Conservation (phyloP, 2,888 invertebrate genomes). For the Phortica magna region DNA sequence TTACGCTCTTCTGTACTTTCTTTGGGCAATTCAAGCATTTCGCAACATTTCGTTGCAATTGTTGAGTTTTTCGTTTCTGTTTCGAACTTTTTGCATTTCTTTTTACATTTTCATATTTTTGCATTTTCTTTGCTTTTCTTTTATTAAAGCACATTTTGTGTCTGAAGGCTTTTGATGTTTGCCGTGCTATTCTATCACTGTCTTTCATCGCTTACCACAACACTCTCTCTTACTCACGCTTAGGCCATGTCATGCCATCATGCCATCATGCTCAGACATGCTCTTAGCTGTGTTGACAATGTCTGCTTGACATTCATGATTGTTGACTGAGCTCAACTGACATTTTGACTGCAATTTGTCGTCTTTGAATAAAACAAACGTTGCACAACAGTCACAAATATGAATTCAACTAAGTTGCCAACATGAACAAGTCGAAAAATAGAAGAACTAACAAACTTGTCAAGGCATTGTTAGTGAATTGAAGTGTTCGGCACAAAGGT, state of each 20-base stretch:
- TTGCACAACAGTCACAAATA: slow-evolving; percentile 2
- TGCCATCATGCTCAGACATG: neutral
- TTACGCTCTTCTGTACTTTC: no score
- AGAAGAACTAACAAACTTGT: neutral
- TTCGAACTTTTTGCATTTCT: slow-evolving; percentile 31
- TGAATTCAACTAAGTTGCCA: neutral
- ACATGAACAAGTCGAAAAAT: neutral
- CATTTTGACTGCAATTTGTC: slow-evolving; percentile 17
- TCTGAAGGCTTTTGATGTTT: no score
- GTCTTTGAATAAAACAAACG: slow-evolving; percentile 18
- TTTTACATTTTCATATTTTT: slow-evolving; percentile 39
- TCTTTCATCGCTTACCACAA: no score
- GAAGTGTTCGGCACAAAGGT: slow-evolving; percentile 45
- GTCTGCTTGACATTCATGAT: slow-evolving; percentile 14
- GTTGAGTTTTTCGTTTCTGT: no score
- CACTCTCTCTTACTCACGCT: neutral
- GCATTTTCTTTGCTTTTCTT: slow-evolving; percentile 31
- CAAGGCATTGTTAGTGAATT: slow-evolving; percentile 39
- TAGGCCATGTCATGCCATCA: no score
- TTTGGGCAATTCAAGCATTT: no score
- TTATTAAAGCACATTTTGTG: no score
- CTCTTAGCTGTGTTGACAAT: neutral
- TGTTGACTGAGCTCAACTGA: slow-evolving; percentile 4
- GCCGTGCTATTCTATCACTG: no score
- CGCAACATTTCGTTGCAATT: no score